Conservation (phyloP, 92 coral and sea anemone species). For the Phenganax marumi region DNA sequence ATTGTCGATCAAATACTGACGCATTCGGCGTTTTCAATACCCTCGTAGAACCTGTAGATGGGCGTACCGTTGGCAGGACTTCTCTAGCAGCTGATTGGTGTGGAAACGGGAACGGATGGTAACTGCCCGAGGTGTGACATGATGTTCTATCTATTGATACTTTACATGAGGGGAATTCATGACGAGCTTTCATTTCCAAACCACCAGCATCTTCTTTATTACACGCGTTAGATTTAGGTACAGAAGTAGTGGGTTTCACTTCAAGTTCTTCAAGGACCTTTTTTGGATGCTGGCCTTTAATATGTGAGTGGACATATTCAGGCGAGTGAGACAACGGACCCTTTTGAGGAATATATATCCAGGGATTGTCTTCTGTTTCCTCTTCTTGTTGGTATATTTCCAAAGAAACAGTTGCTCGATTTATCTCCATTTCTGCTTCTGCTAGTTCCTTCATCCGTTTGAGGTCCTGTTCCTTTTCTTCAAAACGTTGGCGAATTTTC, state of each 20-base stretch:
- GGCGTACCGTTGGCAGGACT: background rate
- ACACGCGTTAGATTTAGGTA: background rate
- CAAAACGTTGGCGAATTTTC: constrained; percentile 1
- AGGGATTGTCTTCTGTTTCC: background rate
- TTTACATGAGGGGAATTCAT: background rate
- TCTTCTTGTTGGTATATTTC: too few relatives aligned
- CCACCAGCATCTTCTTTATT: background rate
- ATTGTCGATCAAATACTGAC: background rate
- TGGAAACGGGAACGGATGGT: background rate
- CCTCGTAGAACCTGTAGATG: background rate
- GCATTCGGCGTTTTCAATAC: background rate
- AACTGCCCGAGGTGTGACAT: background rate
- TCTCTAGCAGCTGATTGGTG: background rate
- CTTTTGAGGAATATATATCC: background rate
- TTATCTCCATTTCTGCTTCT: background rate
- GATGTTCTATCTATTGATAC: background rate
- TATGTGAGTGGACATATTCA: too few relatives aligned
- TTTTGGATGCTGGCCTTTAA: too few relatives aligned
- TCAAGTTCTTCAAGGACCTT: background rate
- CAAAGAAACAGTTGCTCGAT: background rate
- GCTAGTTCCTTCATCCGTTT: background rate
- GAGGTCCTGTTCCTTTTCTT: constrained; percentile 7
- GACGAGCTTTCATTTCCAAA: background rate
- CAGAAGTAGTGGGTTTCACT: background rate
- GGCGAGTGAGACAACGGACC: too few relatives aligned